A percentile compares a stretch with the other conserved stretches of the same genome.
These are phyloP conservation scores for Hydrocynus forskahlii DNA, from an alignment of 2,797 vertebrate species.

Conservation along the genomic window DNA sequence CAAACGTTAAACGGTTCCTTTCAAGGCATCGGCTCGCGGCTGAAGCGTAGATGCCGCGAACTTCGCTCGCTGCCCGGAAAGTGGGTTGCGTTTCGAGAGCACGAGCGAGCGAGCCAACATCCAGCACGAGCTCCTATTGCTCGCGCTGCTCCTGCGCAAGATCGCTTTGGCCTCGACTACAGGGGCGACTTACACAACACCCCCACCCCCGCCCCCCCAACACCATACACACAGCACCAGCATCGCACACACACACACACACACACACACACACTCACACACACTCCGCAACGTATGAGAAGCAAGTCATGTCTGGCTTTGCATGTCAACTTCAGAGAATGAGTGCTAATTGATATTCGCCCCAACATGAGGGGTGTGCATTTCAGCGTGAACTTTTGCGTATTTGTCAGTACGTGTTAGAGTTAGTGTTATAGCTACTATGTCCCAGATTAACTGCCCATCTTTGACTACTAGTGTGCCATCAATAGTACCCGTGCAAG, in stretches of 20 bases:
- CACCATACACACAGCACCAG: constrained; percentile 10
- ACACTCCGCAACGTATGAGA: constrained; percentile 2
- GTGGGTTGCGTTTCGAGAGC: constrained; percentile 38
- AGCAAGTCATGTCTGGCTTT: constrained; percentile 32
- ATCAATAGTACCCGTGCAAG: constrained; percentile 3
- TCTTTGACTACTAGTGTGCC: background rate
- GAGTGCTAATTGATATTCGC: constrained; percentile 45
- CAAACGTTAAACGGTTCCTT: constrained; percentile 25
- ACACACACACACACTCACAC: background rate
- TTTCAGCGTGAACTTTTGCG: constrained; percentile 1
- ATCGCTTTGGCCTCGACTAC: constrained; percentile 12
- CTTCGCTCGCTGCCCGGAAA: constrained; percentile 48
- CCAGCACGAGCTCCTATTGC: constrained; percentile 34
- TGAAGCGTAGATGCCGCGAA: constrained; percentile 28
- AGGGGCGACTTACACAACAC: constrained; percentile 26
- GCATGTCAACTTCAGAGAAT: constrained; percentile 26
- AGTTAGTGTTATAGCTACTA: background rate
- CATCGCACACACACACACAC: background rate
- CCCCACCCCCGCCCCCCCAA: background rate
- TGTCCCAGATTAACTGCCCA: background rate
- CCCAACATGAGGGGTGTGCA: constrained; percentile 25
- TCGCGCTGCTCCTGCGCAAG: constrained; percentile 20
- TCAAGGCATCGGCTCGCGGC: constrained; percentile 30
- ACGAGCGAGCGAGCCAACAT: constrained; percentile 19
- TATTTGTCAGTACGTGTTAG: background rate